A percentile compares a stretch with the other conserved stretches of the same genome.
phyloP scores from a whole-genome alignment of 2,888 invertebrate genomes.

The Elysia crispata region DNA sequence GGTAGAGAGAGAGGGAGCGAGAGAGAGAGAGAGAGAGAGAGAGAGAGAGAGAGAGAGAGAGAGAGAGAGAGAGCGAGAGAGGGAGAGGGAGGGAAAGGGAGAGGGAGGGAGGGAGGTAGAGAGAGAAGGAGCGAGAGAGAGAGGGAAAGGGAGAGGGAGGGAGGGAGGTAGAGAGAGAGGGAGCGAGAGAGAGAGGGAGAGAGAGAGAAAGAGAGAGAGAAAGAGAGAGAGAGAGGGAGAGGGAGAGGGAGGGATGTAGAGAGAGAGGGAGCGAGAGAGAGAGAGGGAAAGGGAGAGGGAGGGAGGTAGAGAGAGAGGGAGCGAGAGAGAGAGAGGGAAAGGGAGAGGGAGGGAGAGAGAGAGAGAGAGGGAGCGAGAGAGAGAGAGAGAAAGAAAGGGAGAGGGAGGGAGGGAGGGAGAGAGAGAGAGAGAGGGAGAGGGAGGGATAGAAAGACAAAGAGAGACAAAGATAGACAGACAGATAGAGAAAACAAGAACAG shows the following conservation, averaged over 20 bases:
- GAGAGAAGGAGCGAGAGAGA: conserved; percentile 16
- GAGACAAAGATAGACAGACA: too few species aligned
- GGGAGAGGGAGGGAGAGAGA: neutral
- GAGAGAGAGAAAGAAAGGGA: neutral
- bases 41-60: neutral
- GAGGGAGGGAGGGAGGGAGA: too few species aligned
- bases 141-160: conserved; percentile 19
- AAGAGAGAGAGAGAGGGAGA: too few species aligned
- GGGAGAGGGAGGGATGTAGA: neutral
- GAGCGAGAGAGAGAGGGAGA: neutral
- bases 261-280: conserved; percentile 15
- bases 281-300: conserved; percentile 22
- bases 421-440: too few species aligned
- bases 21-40: too few species aligned
- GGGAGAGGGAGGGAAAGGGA: too few species aligned
- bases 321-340: neutral
- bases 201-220: neutral
- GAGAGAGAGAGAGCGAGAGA: conserved; percentile 26
- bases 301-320: conserved; percentile 19
- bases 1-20: neutral
- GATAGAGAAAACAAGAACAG: too few species aligned
- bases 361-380: neutral
- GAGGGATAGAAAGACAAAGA: too few species aligned
- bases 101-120: conserved; percentile 1
- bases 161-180: neutral